phyloP scores from a whole-genome alignment of 2,888 invertebrate species.

The Alentia gelatinosa region DNA sequence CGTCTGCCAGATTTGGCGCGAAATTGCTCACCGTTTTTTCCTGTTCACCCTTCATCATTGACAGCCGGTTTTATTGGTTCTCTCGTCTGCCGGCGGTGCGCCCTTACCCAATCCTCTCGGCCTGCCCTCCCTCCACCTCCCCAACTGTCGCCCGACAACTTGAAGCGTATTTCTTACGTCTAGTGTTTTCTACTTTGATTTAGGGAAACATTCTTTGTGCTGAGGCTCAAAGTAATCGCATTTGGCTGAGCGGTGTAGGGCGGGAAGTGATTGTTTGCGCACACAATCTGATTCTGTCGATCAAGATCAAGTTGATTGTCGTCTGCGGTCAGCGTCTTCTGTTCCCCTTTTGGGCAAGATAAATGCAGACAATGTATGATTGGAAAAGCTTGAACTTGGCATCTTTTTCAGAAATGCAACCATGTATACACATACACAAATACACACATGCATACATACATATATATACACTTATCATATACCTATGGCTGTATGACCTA shows the following conservation, averaged over 20 bases:
- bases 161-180: slow-evolving; percentile 8
- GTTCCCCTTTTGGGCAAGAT: too few species aligned
- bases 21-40: slow-evolving; percentile 16
- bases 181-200: slow-evolving; percentile 40
- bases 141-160: too few species aligned
- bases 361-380: too few species aligned
- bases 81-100: neutral
- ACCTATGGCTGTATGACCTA: too few species aligned
- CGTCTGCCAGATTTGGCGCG: slow-evolving; percentile 25
- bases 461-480: too few species aligned
- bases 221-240: slow-evolving; percentile 8
- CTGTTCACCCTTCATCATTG: neutral
- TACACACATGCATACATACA: too few species aligned
- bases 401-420: too few species aligned
- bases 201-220: neutral
- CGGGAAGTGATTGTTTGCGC: slow-evolving; percentile 28
- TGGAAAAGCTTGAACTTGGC: too few species aligned
- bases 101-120: neutral
- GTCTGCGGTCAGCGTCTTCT: neutral
- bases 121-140: neutral
- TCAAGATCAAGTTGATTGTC: neutral
- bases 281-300: slow-evolving; percentile 1
- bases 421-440: too few species aligned
- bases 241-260: neutral
- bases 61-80: slow-evolving; percentile 10